These are phyloP conservation scores for Buceros bicornis DNA, from an alignment of 2,797 vertebrate genomes.

Conservation along the genomic window DNA sequence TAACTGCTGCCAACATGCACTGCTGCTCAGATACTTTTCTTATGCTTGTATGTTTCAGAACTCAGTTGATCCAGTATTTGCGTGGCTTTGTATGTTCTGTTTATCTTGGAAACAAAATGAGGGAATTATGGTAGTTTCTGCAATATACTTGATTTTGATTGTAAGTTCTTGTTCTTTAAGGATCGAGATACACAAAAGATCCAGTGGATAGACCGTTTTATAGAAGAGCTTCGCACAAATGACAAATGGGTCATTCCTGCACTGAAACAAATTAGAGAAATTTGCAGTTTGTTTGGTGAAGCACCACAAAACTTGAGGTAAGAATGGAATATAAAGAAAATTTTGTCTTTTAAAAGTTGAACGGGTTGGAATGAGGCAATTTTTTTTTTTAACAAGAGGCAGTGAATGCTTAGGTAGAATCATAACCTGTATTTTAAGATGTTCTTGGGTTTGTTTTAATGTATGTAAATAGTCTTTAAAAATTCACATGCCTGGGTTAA, in stretches of 20 bases:
- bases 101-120: neutral
- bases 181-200: conserved; percentile 99
- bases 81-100: neutral
- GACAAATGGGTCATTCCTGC: conserved; percentile 99
- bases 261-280: conserved; percentile 99
- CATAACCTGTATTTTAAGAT: neutral
- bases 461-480: neutral
- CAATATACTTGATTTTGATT: conserved; percentile 18
- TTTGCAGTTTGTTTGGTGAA: conserved; percentile 99
- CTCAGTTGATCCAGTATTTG: neutral
- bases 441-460: neutral
- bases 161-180: conserved; percentile 78
- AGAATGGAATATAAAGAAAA: neutral
- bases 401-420: neutral
- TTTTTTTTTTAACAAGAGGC: neutral
- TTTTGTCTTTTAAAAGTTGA: neutral
- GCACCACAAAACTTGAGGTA: conserved; percentile 99
- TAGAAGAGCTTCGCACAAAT: conserved; percentile 99
- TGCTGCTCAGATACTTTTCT: neutral
- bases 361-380: neutral
- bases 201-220: conserved; percentile 99
- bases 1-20: neutral
- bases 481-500: neutral
- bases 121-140: neutral
- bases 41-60: neutral